Evolutionary conservation across 2,113 vertebrate species (phyloP).

Genomic region (Beaufortia kweichowensis): DNA sequence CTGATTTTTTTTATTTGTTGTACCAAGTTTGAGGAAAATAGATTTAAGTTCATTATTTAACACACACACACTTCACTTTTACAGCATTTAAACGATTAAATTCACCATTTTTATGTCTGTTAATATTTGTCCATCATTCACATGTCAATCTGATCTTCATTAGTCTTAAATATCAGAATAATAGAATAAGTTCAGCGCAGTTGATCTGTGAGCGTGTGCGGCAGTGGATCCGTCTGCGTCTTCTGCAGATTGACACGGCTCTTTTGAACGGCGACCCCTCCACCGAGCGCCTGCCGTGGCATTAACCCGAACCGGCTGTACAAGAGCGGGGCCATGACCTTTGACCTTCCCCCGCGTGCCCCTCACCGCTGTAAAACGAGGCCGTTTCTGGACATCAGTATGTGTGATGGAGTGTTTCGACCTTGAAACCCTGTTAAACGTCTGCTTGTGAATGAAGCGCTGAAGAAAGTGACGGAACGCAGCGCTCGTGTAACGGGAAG

Average conservation of each 20-base stretch:
- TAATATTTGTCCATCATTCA: no score
- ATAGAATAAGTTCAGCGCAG: no score
- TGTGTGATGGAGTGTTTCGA: slow-evolving; percentile 13
- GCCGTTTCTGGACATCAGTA: background rate
- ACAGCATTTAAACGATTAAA: no score
- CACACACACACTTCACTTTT: no score
- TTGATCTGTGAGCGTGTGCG: background rate
- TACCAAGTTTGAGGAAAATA: no score
- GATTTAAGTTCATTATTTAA: no score
- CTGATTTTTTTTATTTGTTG: no score
- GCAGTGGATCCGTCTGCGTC: background rate
- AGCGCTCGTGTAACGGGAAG: slow-evolving; percentile 14
- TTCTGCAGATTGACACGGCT: background rate
- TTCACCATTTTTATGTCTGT: no score
- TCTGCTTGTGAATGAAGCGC: background rate
- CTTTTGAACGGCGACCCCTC: slow-evolving; percentile 18
- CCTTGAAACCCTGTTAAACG: slow-evolving; percentile 16
- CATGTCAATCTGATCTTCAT: no score
- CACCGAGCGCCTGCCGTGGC: slow-evolving; percentile 16
- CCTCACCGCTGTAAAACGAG: background rate
- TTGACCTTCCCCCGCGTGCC: slow-evolving; percentile 8
- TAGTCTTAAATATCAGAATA: no score
- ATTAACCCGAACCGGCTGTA: slow-evolving; percentile 30
- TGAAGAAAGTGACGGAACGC: background rate
- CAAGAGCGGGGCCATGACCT: slow-evolving; percentile 40